Evolutionary conservation across 2,113 vertebrate genomes (phyloP).

Genomic region (Cinclus cinclus): DNA sequence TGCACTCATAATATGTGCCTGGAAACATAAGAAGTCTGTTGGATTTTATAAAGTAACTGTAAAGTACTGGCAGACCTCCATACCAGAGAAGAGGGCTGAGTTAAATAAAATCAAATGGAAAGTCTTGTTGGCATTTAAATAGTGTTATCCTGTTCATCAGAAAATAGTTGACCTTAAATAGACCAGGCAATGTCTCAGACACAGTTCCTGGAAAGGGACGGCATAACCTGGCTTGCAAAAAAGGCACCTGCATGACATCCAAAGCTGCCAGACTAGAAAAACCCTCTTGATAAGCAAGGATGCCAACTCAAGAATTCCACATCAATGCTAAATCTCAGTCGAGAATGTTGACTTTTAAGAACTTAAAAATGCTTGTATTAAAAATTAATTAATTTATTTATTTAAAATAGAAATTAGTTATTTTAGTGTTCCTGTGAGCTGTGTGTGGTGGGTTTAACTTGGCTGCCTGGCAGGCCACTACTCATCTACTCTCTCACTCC

Average conservation of each 20-base stretch:
- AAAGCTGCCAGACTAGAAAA: background rate
- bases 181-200: background rate
- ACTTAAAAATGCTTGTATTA: background rate
- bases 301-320: background rate
- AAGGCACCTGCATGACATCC: background rate
- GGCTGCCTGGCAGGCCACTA: background rate
- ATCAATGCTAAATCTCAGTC: background rate
- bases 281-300: background rate
- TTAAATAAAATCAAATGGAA: background rate
- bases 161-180: background rate
- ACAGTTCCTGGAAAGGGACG: background rate
- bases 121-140: background rate
- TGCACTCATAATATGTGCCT: background rate
- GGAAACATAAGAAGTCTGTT: background rate
- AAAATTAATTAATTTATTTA: background rate
- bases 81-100: background rate
- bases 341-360: background rate
- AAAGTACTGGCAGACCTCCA: background rate
- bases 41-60: background rate
- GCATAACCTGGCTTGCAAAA: background rate
- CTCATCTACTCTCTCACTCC: background rate
- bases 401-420: background rate
- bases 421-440: background rate
- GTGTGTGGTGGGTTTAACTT: background rate
- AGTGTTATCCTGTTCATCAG: background rate